A percentile compares a stretch with the other conserved stretches of the same genome.
Conservation (phyloP, 2,113 vertebrate genomes). For the Petroica traversi region DNA sequence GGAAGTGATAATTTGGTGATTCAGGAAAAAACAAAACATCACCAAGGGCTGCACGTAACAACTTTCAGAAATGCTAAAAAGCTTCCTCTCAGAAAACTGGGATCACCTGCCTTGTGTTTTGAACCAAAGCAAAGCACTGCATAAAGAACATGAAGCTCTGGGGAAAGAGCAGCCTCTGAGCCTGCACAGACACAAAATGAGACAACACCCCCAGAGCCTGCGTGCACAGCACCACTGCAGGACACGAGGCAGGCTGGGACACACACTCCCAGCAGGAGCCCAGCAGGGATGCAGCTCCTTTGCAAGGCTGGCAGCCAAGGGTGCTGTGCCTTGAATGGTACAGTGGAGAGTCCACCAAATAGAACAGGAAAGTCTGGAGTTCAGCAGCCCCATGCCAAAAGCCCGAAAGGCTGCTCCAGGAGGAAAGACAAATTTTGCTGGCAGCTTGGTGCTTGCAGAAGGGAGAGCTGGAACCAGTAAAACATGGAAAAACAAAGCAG, state of each 20-base stretch:
- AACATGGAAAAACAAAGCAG: not conserved
- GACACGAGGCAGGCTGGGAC: not conserved
- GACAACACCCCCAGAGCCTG: not conserved
- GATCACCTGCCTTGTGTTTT: not conserved
- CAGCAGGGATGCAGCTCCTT: not conserved
- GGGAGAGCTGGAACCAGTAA: not conserved
- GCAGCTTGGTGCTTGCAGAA: not conserved
- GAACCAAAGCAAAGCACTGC: not conserved
- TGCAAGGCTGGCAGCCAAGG: not conserved
- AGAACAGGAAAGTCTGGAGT: not conserved
- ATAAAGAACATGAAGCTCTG: accelerated
- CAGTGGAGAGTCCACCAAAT: not conserved
- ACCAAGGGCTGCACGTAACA: not conserved
- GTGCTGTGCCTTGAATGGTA: not conserved
- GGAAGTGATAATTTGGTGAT: not conserved
- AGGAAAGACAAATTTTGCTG: not conserved
- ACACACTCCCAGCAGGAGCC: not conserved
- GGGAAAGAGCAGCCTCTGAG: not conserved
- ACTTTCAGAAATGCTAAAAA: not conserved
- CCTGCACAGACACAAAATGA: not conserved
- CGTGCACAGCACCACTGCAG: accelerated
- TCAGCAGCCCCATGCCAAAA: not conserved
- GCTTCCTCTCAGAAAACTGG: not conserved
- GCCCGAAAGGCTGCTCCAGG: not conserved
- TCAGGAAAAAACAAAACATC: not conserved